phyloP scores from a whole-genome alignment of 2,888 invertebrate species.

The Ichneumon xanthorius region DNA sequence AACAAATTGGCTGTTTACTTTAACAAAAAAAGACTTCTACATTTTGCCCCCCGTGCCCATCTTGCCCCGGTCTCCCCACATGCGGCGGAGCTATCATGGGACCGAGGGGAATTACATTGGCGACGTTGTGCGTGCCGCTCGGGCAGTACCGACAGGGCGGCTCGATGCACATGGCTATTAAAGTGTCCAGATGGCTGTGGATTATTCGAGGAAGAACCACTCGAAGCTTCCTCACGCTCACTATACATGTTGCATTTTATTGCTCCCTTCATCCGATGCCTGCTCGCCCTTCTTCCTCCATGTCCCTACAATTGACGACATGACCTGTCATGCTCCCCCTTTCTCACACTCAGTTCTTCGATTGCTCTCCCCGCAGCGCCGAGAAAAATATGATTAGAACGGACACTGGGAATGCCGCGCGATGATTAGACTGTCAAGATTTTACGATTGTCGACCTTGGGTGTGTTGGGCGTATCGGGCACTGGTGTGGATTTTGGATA shows the following conservation, averaged over 20 bases:
- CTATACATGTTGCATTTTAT: not conserved
- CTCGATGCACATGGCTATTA: constrained; percentile 41
- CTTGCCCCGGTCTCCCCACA: not conserved
- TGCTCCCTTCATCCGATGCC: constrained; percentile 2
- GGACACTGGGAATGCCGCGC: not conserved
- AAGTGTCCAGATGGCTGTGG: constrained; percentile 44
- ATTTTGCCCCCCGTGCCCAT: no score
- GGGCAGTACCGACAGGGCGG: not conserved
- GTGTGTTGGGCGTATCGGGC: not conserved
- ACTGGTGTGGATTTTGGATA: not conserved
- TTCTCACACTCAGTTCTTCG: constrained; percentile 20
- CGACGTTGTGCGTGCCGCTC: not conserved
- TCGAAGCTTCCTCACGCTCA: constrained; percentile 29
- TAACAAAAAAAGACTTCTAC: no score
- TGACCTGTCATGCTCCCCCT: constrained; percentile 12
- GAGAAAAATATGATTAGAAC: constrained; percentile 41
- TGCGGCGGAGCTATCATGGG: constrained; percentile 1
- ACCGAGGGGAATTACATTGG: constrained; percentile 11
- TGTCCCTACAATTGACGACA: not conserved
- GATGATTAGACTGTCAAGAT: constrained; percentile 43
- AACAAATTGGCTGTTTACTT: no score
- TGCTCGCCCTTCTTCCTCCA: constrained; percentile 27
- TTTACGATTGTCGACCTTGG: constrained; percentile 16
- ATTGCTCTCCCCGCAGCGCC: constrained; percentile 17
- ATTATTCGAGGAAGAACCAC: constrained; percentile 39